Evolutionary conservation across 2,888 invertebrate genomes (phyloP), one percentile per base, ranked within the genome.

Genomic region (Acanthacorydalis orientalis): DNA sequence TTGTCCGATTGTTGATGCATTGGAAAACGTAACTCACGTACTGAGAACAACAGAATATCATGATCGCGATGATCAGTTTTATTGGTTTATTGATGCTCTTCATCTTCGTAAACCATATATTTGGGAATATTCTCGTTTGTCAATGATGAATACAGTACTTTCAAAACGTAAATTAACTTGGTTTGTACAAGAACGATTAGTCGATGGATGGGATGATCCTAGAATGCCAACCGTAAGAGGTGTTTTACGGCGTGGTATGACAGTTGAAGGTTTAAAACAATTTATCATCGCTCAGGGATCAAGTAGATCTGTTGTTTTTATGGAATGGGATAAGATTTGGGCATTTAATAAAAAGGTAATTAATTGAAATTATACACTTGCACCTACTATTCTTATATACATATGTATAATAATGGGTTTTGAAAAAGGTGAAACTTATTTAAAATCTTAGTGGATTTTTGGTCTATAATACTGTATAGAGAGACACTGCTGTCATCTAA

Each of bases 311-410:
- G 95, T 98, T 7, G 96, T 96, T 2, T 91, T 92, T 67, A 99
- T 99, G 98, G 95, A 96, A 65, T 99, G 98, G 98, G 98, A 99
- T 66, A 99, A 99, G 69, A 96, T 99, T 56, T 99, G 98, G 98
- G 83, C 97, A 10, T 89, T 97, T 60, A 99, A 99, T 64, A 97
- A 96, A 64, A 98, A 98, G 76, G 86, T 82, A 53, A 39, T 32
- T 12, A 7, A 40, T 44, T 10, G 40, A 39, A 10, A 33, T 33
- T 11, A 7, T 23, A 23, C 23, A 23, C 23, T 4, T 23, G 23
- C 23, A 23, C n/a, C n/a, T 46, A 15, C 4, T 7, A 15, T 38
- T 10, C 39, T 7, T 11, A 2, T 12, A 35, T 49, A 9, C n/a
- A 38, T 49, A 45, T 31, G 31, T 50, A 15, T 50, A 12, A 37